Percentiles rank a stretch among this genome's conserved stretches.
phyloP scores from a whole-genome alignment of 2,113 vertebrate genomes.

The Paracanthobrama guichenoti region DNA sequence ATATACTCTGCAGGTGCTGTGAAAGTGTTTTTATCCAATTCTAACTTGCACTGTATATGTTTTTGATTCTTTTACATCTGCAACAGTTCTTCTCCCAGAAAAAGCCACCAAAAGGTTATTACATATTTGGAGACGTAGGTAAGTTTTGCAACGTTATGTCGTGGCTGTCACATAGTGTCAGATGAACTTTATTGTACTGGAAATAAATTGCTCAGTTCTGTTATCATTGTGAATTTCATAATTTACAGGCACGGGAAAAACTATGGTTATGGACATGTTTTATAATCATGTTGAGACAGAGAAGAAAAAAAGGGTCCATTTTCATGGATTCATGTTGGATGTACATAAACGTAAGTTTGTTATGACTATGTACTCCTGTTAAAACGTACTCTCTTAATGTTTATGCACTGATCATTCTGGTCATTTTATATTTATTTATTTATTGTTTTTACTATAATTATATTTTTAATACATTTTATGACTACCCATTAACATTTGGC shows the following conservation, averaged over 20 bases:
- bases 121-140: conserved; percentile 97
- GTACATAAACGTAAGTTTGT: conserved; percentile 91
- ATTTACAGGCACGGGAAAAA: conserved; percentile 94
- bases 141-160: conserved; percentile 65
- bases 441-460: background rate
- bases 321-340: conserved; percentile 98
- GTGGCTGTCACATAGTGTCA: no score
- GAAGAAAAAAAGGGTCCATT: conserved; percentile 94
- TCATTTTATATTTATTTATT: background rate
- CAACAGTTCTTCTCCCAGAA: conserved; percentile 77
- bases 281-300: conserved; percentile 87
- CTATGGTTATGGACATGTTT: conserved; percentile 99
- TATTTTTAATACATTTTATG: background rate
- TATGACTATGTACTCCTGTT: no score
- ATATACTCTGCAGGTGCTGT: background rate
- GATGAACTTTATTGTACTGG: background rate
- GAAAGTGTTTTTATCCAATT: background rate
- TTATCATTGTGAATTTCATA: background rate
- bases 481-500: background rate
- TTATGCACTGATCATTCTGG: conserved; percentile 15
- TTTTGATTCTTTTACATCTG: background rate
- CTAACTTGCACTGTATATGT: background rate
- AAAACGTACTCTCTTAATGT: background rate
- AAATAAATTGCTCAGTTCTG: background rate
- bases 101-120: conserved; percentile 88